Evolutionary conservation across 2,113 vertebrate species (phyloP).

Genomic region (Baryphthengus martii): DNA sequence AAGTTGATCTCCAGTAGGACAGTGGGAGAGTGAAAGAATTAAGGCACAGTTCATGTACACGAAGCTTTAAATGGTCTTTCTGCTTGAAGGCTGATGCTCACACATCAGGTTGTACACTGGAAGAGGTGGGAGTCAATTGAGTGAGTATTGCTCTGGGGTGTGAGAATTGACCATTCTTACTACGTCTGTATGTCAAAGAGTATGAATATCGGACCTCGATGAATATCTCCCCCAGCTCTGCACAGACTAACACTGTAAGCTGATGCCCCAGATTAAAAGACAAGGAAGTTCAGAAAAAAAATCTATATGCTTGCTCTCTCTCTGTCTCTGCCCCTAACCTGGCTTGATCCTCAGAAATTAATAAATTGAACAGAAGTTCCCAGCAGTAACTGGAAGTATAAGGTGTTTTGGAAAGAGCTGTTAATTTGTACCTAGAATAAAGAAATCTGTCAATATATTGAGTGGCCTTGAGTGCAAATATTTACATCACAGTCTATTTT

Average conservation of each 20-base stretch:
- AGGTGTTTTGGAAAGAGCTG: not conserved
- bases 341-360: not conserved
- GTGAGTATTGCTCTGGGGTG: not conserved
- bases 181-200: not conserved
- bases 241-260: not conserved
- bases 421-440: not conserved
- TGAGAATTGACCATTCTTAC: not conserved
- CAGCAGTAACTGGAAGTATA: not conserved
- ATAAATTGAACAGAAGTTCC: not conserved
- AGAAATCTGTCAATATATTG: not conserved
- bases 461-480: not conserved
- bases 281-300: not conserved
- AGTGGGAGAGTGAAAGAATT: not conserved
- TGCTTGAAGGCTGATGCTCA: not conserved
- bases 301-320: not conserved
- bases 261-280: not conserved
- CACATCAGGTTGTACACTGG: not conserved
- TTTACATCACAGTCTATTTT: not conserved
- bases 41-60: not conserved
- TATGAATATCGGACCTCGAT: not conserved
- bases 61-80: not conserved
- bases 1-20: not conserved
- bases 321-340: not conserved
- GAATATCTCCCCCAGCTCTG: not conserved
- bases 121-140: not conserved